Conservation (phyloP, 1,140 invertebrate genomes). For the Drosophila lowei region DNA sequence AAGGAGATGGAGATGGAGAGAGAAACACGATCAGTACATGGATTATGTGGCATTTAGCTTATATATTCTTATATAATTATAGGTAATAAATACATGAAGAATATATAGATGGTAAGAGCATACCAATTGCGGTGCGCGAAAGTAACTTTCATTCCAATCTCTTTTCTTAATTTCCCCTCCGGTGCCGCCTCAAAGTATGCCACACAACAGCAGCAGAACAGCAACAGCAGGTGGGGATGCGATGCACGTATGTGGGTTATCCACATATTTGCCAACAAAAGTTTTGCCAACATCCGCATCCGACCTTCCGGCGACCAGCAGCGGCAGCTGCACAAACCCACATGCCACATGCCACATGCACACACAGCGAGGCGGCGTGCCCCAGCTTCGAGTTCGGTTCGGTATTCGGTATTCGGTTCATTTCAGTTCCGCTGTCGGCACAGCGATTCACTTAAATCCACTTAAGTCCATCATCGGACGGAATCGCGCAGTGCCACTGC, state of each 20-base stretch:
- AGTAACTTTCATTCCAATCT: background rate
- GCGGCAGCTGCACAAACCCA: conserved; percentile 69
- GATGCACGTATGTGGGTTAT: conserved; percentile 45
- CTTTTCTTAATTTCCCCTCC: background rate
- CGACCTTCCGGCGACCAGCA: conserved; percentile 19
- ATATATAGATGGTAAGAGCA: no score
- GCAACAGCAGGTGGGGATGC: background rate
- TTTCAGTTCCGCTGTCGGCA: background rate
- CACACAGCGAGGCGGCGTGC: background rate
- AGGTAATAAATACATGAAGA: no score
- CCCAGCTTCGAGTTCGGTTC: background rate
- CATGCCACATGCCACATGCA: conserved; percentile 19
- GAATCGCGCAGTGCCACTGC: conserved; percentile 2
- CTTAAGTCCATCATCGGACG: conserved; percentile 8
- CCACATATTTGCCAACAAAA: conserved; percentile 49
- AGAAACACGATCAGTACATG: background rate
- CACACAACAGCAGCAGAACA: conserved; percentile 4
- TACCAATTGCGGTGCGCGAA: no score
- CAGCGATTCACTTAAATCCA: conserved; percentile 15
- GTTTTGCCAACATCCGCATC: conserved; percentile 10
- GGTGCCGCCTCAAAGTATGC: conserved; percentile 48
- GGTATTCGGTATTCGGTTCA: background rate
- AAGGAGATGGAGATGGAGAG: background rate
- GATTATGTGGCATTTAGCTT: background rate
- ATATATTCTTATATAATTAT: background rate